Evolutionary conservation across 1,140 invertebrate genomes (phyloP).

Genomic region (Aphaenogaster floridana): DNA sequence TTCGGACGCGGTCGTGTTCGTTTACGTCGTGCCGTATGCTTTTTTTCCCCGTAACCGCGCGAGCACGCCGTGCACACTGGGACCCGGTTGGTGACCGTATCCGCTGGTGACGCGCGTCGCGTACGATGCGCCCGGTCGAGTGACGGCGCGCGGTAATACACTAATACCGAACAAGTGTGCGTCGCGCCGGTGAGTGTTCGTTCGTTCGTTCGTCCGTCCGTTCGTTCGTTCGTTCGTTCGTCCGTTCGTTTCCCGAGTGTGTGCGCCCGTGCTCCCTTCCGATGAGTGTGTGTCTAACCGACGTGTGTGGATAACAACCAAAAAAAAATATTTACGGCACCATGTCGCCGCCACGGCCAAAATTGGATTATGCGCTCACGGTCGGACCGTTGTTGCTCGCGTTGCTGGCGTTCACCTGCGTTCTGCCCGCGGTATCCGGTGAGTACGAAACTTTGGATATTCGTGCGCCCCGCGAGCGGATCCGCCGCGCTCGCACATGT

Average conservation of each 20-base stretch:
- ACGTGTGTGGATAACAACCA: slow-evolving; percentile 77
- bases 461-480: neutral
- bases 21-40: slow-evolving; percentile 77
- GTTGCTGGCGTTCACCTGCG: slow-evolving; percentile 66
- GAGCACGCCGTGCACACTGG: slow-evolving; percentile 72
- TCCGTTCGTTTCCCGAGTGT: slow-evolving; percentile 72
- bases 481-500: slow-evolving; percentile 52
- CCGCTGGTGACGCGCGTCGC: slow-evolving; percentile 63
- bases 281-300: slow-evolving; percentile 83
- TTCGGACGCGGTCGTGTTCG: slow-evolving; percentile 85
- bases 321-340: slow-evolving; percentile 73
- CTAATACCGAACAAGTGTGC: slow-evolving; percentile 56
- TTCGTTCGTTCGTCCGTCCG: slow-evolving; percentile 29
- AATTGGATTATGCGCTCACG: slow-evolving; percentile 84
- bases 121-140: slow-evolving; percentile 79
- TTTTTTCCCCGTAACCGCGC: slow-evolving; percentile 68
- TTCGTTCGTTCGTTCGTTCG: neutral
- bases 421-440: slow-evolving; percentile 78
- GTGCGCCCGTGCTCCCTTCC: slow-evolving; percentile 75
- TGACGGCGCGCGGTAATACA: slow-evolving; percentile 76
- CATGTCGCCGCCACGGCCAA: slow-evolving; percentile 82
- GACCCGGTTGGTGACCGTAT: slow-evolving; percentile 60
- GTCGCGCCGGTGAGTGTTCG: slow-evolving; percentile 68
- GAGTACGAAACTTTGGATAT: slow-evolving; percentile 64
- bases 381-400: slow-evolving; percentile 65